Conservation (phyloP, 2,113 vertebrate genomes). For the Catagonus wagneri region DNA sequence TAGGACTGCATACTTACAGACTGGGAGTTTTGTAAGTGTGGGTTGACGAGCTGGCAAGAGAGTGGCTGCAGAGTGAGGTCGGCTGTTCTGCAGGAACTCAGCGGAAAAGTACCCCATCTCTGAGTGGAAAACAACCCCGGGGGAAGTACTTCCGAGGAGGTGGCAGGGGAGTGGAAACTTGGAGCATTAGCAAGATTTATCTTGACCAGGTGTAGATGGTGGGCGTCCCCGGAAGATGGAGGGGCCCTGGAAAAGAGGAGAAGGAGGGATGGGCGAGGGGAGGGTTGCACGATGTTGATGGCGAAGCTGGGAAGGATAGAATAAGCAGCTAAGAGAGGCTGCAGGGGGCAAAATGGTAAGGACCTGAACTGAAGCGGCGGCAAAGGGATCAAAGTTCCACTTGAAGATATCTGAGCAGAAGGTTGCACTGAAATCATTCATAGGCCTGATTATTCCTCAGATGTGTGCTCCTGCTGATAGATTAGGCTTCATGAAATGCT, state of each 20-base stretch:
- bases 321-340: not conserved
- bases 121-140: not conserved
- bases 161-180: not conserved
- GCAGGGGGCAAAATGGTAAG: not conserved
- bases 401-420: constrained; percentile 11
- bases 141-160: not conserved
- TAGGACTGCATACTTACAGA: not conserved
- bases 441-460: constrained; percentile 40
- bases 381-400: not conserved
- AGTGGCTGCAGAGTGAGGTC: not conserved
- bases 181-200: not conserved
- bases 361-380: not conserved
- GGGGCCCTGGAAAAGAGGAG: not conserved
- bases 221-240: not conserved
- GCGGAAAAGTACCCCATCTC: not conserved
- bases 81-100: not conserved
- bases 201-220: not conserved
- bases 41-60: not conserved
- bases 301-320: not conserved
- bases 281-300: not conserved
- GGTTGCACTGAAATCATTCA: constrained; percentile 45
- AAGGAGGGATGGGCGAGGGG: rapidly evolving
- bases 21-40: not conserved
- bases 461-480: constrained; percentile 56
- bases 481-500: constrained; percentile 42